Conservation (phyloP, 2,797 vertebrate genomes). For the Spinibarbus caldwelli region DNA sequence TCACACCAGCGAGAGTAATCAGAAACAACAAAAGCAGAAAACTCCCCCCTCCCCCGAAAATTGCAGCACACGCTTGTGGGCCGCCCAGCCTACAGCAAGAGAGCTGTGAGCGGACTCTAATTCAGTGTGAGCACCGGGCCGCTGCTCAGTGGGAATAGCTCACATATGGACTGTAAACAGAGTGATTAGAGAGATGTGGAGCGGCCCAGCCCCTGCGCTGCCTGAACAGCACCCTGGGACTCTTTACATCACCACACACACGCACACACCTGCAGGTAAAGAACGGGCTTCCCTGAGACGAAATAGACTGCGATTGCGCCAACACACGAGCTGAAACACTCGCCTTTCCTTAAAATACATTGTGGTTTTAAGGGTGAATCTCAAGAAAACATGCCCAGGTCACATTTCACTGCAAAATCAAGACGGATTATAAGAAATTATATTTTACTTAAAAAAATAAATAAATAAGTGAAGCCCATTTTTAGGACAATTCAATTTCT, state of each 20-base stretch:
- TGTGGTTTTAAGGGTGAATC: neutral
- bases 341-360: neutral
- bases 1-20: neutral
- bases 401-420: neutral
- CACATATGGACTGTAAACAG: slow-evolving; percentile 83
- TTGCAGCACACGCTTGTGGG: neutral
- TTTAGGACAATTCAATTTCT: neutral
- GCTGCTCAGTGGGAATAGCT: slow-evolving; percentile 70
- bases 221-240: slow-evolving; percentile 81
- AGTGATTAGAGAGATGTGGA: slow-evolving; percentile 77
- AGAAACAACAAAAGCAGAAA: slow-evolving; percentile 29
- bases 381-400: neutral
- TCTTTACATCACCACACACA: slow-evolving; percentile 80
- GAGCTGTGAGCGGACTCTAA: slow-evolving; percentile 58
- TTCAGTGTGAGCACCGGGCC: slow-evolving; percentile 64
- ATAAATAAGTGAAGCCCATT: neutral
- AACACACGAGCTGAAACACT: slow-evolving; percentile 20
- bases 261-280: slow-evolving; percentile 53
- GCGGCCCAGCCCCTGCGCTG: slow-evolving; percentile 72
- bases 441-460: neutral
- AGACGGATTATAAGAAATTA: neutral
- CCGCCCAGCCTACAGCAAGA: slow-evolving; percentile 12
- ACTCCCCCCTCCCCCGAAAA: slow-evolving; percentile 2
- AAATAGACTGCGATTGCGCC: slow-evolving; percentile 8
- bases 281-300: slow-evolving; percentile 36